Base-by-base conservation (phyloP, 2,113 vertebrate species). In the Anolis carolinensis region DNA sequence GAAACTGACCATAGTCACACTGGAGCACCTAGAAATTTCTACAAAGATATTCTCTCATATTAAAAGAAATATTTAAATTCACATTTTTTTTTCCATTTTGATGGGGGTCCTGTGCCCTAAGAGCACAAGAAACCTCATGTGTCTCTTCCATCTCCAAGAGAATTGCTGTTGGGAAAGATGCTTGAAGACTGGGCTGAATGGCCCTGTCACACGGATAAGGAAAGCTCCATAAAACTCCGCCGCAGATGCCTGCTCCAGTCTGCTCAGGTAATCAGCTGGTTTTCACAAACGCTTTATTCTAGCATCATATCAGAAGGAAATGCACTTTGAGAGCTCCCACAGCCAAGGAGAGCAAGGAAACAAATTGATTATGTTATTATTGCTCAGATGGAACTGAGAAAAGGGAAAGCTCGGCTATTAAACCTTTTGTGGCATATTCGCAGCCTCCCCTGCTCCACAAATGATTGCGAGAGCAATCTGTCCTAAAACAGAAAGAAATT, bases 251-350 rank as follows among this genome's bases (percentile, higher is more conserved):
- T 72, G 65, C 91, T 87, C 78, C 81, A 6, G 18, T 62, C 73
- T 5, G 3, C 63, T 25, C 71, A 25, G 36, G 73, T 89, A 87
- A 90, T 93, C 90, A 91, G 80, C 63, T 82, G 82, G 59, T 92
- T 92, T 94, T 89, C 92, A 91, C 85, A 91, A 90, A 86, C 52
- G 81, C 82, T 92, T 93, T 93, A 87, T 81, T 91, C 79, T 48
- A 36, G 78, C 2, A 1, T 93, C 89, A 85, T 90, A 91, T 91
- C 90, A 91, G 84, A 82, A n/a, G 44, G 88, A 87, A 88, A 89
- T 85, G 84, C 82, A 73, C 13, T 6, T 65, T 84, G 76, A 68
- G 48, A 63, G 80, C 27, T 67, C 86, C 88, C 34, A 23, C 62
- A 39, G 82, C 87, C 81, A 86, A 85, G 18, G 32, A 48, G 39